Percentiles rank a stretch among this genome's conserved stretches.
Evolutionary conservation across 2,888 invertebrate genomes (phyloP).

Genomic region (Unio delphinus): DNA sequence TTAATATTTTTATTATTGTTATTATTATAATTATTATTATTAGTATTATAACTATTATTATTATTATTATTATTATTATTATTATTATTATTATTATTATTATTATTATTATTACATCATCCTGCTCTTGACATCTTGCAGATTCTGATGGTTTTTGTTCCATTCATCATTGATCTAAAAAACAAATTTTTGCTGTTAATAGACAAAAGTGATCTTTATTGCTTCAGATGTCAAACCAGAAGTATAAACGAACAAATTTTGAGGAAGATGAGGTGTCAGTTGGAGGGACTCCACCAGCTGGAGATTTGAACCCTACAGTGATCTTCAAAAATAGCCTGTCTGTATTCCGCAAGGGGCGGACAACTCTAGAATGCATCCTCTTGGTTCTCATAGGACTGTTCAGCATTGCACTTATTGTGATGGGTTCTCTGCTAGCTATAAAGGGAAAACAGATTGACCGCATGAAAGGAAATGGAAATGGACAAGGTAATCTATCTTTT

Average conservation of each 20-base stretch:
- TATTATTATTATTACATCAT: too few relatives aligned
- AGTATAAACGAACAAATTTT: conserved; percentile 69
- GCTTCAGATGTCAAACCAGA: conserved; percentile 68
- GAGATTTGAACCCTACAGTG: conserved; percentile 58
- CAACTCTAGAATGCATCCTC: conserved; percentile 55
- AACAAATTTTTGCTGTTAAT: too few relatives aligned
- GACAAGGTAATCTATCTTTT: not conserved
- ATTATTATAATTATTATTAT: too few relatives aligned
- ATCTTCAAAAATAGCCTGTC: conserved; percentile 60
- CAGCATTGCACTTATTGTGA: conserved; percentile 47
- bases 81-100: too few relatives aligned
- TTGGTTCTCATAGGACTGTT: conserved; percentile 45
- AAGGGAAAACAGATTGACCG: conserved; percentile 29
- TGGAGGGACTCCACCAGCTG: conserved; percentile 61
- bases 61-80: too few relatives aligned
- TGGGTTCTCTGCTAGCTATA: conserved; percentile 51
- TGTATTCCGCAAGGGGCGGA: conserved; percentile 47
- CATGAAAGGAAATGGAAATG: not conserved
- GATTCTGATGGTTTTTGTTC: too few relatives aligned
- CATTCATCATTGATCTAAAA: too few relatives aligned
- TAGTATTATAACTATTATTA: too few relatives aligned
- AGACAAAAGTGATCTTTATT: too few relatives aligned
- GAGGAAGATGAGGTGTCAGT: conserved; percentile 69
- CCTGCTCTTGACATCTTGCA: too few relatives aligned
- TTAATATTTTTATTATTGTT: too few relatives aligned